Conservation (phyloP, 2,797 vertebrate genomes). For the Atherinosoma microstoma region DNA sequence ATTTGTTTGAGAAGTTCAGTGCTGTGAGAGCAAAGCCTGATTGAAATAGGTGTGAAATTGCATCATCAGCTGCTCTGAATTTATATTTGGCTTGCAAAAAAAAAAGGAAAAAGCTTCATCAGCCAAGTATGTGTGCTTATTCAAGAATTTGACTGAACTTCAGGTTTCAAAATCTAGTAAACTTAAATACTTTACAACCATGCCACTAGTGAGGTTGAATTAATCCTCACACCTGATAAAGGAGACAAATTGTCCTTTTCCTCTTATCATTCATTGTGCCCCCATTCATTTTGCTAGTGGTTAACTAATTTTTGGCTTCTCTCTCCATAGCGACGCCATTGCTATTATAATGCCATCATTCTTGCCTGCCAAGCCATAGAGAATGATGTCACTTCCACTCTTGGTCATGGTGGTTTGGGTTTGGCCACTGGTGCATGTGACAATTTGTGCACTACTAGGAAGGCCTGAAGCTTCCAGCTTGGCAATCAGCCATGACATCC, state of each 20-base stretch:
- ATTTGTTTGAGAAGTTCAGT: slow-evolving; percentile 37
- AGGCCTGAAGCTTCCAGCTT: slow-evolving; percentile 73
- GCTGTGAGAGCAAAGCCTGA: slow-evolving; percentile 10
- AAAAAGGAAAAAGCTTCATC: neutral
- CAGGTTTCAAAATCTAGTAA: neutral
- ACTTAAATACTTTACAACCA: too few species aligned
- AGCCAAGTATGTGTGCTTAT: neutral
- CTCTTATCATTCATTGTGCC: slow-evolving; percentile 54
- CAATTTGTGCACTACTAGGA: slow-evolving; percentile 80
- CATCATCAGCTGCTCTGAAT: slow-evolving; percentile 1
- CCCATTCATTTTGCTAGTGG: slow-evolving; percentile 65
- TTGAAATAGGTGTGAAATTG: slow-evolving; percentile 25
- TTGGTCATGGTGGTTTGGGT: slow-evolving; percentile 83
- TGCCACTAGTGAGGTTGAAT: neutral
- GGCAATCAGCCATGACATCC: slow-evolving; percentile 67
- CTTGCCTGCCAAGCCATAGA: slow-evolving; percentile 77
- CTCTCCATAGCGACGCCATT: slow-evolving; percentile 62
- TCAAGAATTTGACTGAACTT: neutral
- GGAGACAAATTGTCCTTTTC: slow-evolving; percentile 41
- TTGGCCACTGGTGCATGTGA: slow-evolving; percentile 80
- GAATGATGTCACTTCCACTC: slow-evolving; percentile 87
- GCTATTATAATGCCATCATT: slow-evolving; percentile 82
- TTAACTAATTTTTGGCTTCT: slow-evolving; percentile 74
- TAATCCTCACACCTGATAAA: slow-evolving; percentile 64
- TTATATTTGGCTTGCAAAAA: neutral